Evolutionary conservation across 2,113 vertebrate species (phyloP), one percentile per base, ranked within the genome.

Genomic region (Cyrtonyx montezumae): DNA sequence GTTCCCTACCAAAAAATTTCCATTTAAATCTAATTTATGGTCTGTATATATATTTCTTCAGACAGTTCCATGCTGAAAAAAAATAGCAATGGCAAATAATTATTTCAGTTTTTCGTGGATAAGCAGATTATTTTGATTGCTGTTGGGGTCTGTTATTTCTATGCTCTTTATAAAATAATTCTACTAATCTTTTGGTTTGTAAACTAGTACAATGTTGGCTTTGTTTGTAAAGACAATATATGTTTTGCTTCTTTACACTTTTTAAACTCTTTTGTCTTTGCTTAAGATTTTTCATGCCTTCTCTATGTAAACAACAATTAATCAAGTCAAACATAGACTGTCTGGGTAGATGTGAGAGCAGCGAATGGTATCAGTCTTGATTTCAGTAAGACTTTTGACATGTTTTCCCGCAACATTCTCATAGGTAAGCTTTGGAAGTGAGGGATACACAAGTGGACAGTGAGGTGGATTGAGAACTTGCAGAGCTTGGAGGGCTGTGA

Each of bases 31-130:
- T 10, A 40, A 40, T 28, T 26, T 26, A 26, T 15, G 80, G 18
- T 48, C 36, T 61, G 56, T 65, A 46, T 18, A 40, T 17, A 25
- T 37, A 18, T 34, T 51, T 83, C 88, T 93, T 51, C 66, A 51
- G 79, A 56, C 43, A 61, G 8, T 75, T 94, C 78, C 32, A 61
- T 88, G 70, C 80, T 49, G 74, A 77, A 46, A 69, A 53, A 90
- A 93, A 92, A 81, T 71, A 91, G 10, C 43, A 91, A 53, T 63
- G 23, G 23, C 81, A 87, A 94, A 82, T 22, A 87, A 17, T 91
- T 62, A 69, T 89, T 84, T 87, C 75, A 76, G 48, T 73, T 92
- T 89, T 88, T 30, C 56, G 15, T 68, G 53, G 56, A 16, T 79
- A 59, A 80, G 22, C 40, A 83, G 56, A 78, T 81, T 61, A 18